Conservation (phyloP, 2,888 invertebrate species). For the Petrolisthes cinctipes region DNA sequence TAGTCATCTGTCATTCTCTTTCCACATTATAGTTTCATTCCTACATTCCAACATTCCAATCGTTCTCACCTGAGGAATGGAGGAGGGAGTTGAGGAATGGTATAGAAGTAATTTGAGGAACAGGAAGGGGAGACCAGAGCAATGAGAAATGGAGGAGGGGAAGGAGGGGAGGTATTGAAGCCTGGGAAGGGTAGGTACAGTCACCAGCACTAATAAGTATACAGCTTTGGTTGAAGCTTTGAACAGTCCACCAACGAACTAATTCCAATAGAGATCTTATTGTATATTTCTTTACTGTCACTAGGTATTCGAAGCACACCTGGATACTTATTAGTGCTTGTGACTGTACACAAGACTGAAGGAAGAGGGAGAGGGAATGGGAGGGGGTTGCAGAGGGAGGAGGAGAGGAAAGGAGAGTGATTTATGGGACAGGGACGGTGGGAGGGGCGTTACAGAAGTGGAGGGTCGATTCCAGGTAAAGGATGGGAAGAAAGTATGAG, state of each 20-base stretch:
- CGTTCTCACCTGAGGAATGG: neutral
- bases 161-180: neutral
- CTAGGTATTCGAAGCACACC: too few species aligned
- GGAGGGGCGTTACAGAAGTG: too few species aligned
- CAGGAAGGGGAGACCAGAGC: neutral
- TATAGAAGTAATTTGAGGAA: neutral
- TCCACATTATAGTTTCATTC: neutral
- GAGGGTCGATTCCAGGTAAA: too few species aligned
- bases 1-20: neutral
- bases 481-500: too few species aligned
- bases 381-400: neutral
- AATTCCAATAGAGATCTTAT: too few species aligned
- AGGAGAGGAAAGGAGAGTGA: neutral
- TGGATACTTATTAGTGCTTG: too few species aligned
- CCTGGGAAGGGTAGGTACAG: too few species aligned
- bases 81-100: neutral
- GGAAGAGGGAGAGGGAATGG: neutral
- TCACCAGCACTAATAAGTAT: too few species aligned
- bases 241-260: too few species aligned
- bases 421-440: too few species aligned
- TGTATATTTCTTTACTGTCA: too few species aligned
- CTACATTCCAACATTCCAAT: neutral
- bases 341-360: neutral
- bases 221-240: too few species aligned
- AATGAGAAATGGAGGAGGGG: neutral